phyloP scores from a whole-genome alignment of 2,888 invertebrate genomes.

The Chirona hameri region DNA sequence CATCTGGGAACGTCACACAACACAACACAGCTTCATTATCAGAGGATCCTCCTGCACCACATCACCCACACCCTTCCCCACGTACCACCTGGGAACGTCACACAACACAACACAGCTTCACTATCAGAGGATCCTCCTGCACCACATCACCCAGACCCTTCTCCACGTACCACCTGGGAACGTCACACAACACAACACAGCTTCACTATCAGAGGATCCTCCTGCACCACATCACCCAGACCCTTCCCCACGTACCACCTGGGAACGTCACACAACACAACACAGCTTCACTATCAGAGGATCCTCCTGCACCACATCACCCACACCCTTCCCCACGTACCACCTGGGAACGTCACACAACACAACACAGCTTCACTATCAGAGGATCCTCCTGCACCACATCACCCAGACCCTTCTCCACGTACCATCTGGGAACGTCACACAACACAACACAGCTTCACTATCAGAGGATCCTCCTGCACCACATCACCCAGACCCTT shows the following conservation, averaged over 20 bases:
- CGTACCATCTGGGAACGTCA: constrained; percentile 58
- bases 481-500: constrained; percentile 52
- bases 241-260: constrained; percentile 57
- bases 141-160: constrained; percentile 52
- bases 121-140: constrained; percentile 56
- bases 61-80: constrained; percentile 51
- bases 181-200: too few relatives aligned
- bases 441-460: too few relatives aligned
- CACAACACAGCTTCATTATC: constrained; percentile 65
- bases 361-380: constrained; percentile 65
- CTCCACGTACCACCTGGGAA: constrained; percentile 56
- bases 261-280: too few relatives aligned
- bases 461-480: constrained; percentile 56
- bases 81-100: constrained; percentile 58
- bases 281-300: constrained; percentile 66
- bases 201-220: constrained; percentile 61
- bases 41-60: constrained; percentile 53
- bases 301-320: constrained; percentile 48
- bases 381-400: constrained; percentile 53
- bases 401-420: constrained; percentile 51
- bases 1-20: too few relatives aligned
- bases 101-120: too few relatives aligned
- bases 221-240: constrained; percentile 48
- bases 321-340: constrained; percentile 53
- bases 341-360: too few relatives aligned